Evolutionary conservation across 2,797 vertebrate species (phyloP), one percentile per base, ranked within the genome.

Genomic region (Podarcis lilfordi): DNA sequence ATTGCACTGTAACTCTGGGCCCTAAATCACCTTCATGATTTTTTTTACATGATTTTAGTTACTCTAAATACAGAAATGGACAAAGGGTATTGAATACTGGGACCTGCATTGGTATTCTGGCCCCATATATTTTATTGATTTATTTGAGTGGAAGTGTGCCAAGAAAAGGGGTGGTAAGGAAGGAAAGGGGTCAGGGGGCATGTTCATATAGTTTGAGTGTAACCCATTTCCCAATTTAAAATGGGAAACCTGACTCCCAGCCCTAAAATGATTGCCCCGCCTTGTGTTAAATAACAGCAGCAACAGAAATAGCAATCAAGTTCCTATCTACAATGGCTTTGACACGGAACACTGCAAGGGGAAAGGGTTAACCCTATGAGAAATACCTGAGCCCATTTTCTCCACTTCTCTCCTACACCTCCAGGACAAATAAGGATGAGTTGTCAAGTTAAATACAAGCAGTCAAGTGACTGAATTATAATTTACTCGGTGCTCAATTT

Each of bases 401-500:
- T 17, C 92, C 45, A 89, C 93, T 94, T 88, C 87, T 93, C 92
- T 76, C 72, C 93, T 94, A 91, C 95, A 95, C 96, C 96, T 97
- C 94, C 95, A 94, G 96, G 95, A 96, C 96, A 95, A 96, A 94
- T 95, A 97, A 96, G 98, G 96, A 96, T 97, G 97, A 95, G 90
- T 93, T 96, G 93, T 94, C 97, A 97, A 97, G 97, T 97, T 97
- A 97, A 97, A 97, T 96, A 97, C 94, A 96, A 97, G 96, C 97
- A 98, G 98, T 97, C 98, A 98, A 98, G 97, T 97, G 97, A 96
- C 96, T 98, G 98, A 98, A 98, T 99, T 98, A 99, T 98, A 97
- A 97, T 98, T 97, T 98, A 98, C 97, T 98, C 97, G 96, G 97
- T 96, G 97, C 97, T 98, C 98, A 97, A 97, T 97, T 97, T 97